Evolutionary conservation across 2,797 vertebrate genomes (phyloP).

Genomic region (Poecilia picta): DNA sequence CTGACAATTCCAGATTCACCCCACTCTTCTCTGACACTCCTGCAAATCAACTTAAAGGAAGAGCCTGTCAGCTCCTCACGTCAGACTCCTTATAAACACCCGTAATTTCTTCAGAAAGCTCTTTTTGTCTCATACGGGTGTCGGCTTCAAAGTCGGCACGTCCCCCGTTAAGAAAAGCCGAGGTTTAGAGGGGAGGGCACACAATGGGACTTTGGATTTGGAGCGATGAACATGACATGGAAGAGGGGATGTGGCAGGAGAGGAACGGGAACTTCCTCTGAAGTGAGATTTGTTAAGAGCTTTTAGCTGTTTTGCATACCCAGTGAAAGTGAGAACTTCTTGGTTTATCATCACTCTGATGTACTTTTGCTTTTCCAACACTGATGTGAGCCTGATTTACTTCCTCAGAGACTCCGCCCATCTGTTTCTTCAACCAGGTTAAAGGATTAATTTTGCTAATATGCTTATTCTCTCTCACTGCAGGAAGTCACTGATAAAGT

Average conservation of each 20-base stretch:
- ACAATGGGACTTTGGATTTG: slow-evolving; percentile 60
- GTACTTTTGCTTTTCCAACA: slow-evolving; percentile 5
- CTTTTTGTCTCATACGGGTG: slow-evolving; percentile 71
- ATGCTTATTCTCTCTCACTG: slow-evolving; percentile 5
- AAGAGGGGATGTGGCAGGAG: slow-evolving; percentile 19
- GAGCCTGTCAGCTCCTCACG: slow-evolving; percentile 77
- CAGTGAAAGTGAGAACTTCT: slow-evolving; percentile 4
- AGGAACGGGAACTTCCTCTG: slow-evolving; percentile 31
- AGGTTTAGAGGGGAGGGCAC: slow-evolving; percentile 54
- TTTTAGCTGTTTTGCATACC: slow-evolving; percentile 23
- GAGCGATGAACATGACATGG: slow-evolving; percentile 19
- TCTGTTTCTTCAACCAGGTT: slow-evolving; percentile 2
- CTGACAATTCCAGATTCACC: slow-evolving; percentile 81
- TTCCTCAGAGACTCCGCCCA: not conserved
- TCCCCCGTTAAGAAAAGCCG: slow-evolving; percentile 55
- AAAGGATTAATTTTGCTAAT: slow-evolving; percentile 20
- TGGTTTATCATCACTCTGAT: slow-evolving; percentile 11
- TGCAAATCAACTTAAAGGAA: slow-evolving; percentile 84
- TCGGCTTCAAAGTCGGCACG: slow-evolving; percentile 66
- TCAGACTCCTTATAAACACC: slow-evolving; percentile 77
- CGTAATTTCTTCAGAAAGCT: slow-evolving; percentile 80
- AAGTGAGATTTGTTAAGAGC: slow-evolving; percentile 41
- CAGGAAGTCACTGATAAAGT: slow-evolving; percentile 7
- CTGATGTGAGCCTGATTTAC: not conserved
- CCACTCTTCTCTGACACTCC: slow-evolving; percentile 71